Evolutionary conservation across 1,140 invertebrate species (phyloP).

Genomic region (Laupala kohalensis): DNA sequence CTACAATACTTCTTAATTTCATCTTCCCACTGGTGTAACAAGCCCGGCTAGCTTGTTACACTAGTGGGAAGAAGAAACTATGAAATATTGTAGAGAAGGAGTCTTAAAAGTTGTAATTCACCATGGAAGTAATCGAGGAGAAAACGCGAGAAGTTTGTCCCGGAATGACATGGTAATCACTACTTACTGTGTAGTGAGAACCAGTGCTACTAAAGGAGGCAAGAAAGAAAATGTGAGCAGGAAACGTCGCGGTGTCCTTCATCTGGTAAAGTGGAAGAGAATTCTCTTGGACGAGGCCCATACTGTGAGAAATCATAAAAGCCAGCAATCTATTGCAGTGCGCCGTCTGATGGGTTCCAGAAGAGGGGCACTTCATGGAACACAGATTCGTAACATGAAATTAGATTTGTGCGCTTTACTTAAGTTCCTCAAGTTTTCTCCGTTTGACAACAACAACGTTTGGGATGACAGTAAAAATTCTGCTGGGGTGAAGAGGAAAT

Average conservation of each 20-base stretch:
- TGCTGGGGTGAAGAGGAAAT: constrained; percentile 53
- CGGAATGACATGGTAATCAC: constrained; percentile 59
- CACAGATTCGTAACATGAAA: constrained; percentile 89
- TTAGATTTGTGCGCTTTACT: constrained; percentile 76
- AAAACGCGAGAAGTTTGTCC: constrained; percentile 34
- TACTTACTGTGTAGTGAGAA: constrained; percentile 52
- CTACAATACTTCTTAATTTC: constrained; percentile 59
- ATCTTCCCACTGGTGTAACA: constrained; percentile 68
- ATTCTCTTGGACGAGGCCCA: constrained; percentile 91
- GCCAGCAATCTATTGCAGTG: constrained; percentile 53
- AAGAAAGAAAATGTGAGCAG: neutral
- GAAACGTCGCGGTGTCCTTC: constrained; percentile 35
- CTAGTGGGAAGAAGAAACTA: constrained; percentile 83
- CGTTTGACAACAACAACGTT: constrained; percentile 57
- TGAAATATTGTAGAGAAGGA: constrained; percentile 42
- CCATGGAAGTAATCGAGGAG: constrained; percentile 66
- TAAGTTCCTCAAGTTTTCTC: constrained; percentile 71
- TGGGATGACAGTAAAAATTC: constrained; percentile 59
- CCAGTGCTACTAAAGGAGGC: constrained; percentile 15
- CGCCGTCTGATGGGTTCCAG: constrained; percentile 43
- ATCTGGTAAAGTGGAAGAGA: constrained; percentile 62
- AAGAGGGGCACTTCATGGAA: constrained; percentile 84
- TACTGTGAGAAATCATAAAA: constrained; percentile 75
- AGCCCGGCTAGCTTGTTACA: constrained; percentile 71
- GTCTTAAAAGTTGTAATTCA: constrained; percentile 54